Evolutionary conservation across 2,113 vertebrate genomes (phyloP).

Genomic region (Tachycineta bicolor): DNA sequence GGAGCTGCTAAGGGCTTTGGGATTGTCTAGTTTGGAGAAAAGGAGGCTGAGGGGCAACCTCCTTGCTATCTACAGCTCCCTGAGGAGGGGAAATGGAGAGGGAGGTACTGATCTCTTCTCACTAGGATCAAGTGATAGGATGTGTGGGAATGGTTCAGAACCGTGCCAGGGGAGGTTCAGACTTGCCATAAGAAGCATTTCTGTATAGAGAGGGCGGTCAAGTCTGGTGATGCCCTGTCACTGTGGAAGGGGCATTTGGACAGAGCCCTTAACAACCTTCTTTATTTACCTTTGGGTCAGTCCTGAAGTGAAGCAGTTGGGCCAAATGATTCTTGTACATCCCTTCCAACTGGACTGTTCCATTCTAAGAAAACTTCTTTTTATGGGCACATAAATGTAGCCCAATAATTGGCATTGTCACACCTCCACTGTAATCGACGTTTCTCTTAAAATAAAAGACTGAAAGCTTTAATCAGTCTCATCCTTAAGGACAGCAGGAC

Average conservation of each 20-base stretch:
- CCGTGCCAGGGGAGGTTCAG: fast-evolving
- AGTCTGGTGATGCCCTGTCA: not conserved
- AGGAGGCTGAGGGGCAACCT: too few species aligned
- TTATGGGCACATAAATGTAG: fast-evolving
- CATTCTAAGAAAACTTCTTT: not conserved
- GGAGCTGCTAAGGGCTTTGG: not conserved
- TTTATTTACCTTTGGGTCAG: not conserved
- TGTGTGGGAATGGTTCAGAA: not conserved
- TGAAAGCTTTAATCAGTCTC: not conserved
- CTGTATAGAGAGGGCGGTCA: not conserved
- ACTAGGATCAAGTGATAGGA: not conserved
- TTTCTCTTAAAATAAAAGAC: not conserved
- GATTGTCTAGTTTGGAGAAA: not conserved
- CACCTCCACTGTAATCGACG: fast-evolving
- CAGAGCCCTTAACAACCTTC: not conserved
- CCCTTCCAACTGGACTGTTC: not conserved
- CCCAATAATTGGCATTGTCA: too few species aligned
- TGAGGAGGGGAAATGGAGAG: not conserved
- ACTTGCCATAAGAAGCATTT: not conserved
- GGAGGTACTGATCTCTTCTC: not conserved
- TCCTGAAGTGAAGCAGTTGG: not conserved
- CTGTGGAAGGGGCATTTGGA: not conserved
- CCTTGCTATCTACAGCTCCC: not conserved
- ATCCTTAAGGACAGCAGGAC: too few species aligned
- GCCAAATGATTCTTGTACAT: too few species aligned